Percentiles rank a stretch among this genome's conserved stretches.
These are phyloP conservation scores for Philhelius pedissequus DNA, from an alignment of 2,888 invertebrate species.

Conservation along the genomic window DNA sequence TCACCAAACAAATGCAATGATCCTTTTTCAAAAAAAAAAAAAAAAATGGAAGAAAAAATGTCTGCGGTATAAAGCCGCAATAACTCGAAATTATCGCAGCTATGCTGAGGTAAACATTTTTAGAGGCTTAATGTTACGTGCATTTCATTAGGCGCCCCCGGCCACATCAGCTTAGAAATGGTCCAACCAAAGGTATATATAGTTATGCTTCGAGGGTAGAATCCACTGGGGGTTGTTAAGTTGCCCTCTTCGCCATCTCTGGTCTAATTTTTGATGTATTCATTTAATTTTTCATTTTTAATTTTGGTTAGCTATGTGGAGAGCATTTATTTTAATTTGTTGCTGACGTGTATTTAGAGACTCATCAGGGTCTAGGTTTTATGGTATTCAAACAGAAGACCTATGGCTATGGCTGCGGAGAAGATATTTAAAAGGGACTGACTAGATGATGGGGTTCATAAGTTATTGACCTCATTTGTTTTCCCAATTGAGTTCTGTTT, in stretches of 20 bases:
- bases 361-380: background rate
- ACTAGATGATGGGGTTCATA: background rate
- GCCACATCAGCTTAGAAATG: background rate
- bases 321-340: slow-evolving; percentile 57
- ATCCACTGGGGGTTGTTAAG: slow-evolving; percentile 3
- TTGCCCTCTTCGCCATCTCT: background rate
- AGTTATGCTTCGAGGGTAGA: background rate
- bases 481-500: background rate
- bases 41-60: background rate
- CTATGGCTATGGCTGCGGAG: background rate
- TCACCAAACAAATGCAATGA: slow-evolving; percentile 31
- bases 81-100: slow-evolving; percentile 64
- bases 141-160: background rate
- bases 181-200: background rate
- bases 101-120: slow-evolving; percentile 45
- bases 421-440: background rate
- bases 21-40: background rate
- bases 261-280: slow-evolving; percentile 58
- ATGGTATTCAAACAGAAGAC: background rate
- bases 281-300: slow-evolving; percentile 59
- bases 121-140: slow-evolving; percentile 14
- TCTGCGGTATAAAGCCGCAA: slow-evolving; percentile 53
- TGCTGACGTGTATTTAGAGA: background rate
- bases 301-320: slow-evolving; percentile 32
- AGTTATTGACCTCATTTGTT: background rate